Base-by-base conservation (phyloP, 2,888 invertebrate species). In the Halictus quadricinctus region DNA sequence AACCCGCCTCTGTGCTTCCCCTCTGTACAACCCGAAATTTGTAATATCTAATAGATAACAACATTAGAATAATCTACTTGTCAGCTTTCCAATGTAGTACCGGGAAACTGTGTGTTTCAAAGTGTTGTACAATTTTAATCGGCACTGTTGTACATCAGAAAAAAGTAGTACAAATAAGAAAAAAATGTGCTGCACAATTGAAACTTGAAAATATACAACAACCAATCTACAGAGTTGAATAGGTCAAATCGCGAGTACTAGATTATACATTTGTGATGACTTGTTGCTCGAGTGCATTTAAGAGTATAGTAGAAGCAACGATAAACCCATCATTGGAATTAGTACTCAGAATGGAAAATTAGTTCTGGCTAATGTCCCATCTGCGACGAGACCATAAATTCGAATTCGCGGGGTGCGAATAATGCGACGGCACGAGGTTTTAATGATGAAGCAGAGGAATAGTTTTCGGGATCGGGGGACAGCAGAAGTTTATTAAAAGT, bases 381-480 rank as follows among this genome's bases (percentile, higher is more conserved):
- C 36, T 3, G 36, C 36, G 36, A 36, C 36, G 1, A 36, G 36
- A 36, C 36, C 36, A 36, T 58, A 58, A 58, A 58, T 58, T n/a
- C n/a, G 12, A 58, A n/a, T n/a, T n/a, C 58, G n/a, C n/a, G 58
- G n/a, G 25, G 4, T 58, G n/a, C n/a, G n/a, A 58, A 58, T 25
- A n/a, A 58, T 58, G 58, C n/a, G 58, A 58, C n/a, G n/a, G 58
- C n/a, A 58, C n/a, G 58, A 58, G 58, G n/a, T 58, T 58, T n/a
- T 58, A 58, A 58, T 58, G 58, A 36, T 36, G 64, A 64, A 18
- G 18, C 18, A 13, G 18, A 29, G 18, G 15, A 29, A 29, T 5
- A 7, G 64, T 29, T 64, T 12, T 29, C 64, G 29, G 29, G 15
- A 64, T 18, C n/a, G 29, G 64, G 7, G 29, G 18, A 21, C 18